These are phyloP conservation scores for Drosophila chauvacae DNA, from an alignment of 1,140 invertebrate genomes.

Conservation along the genomic window DNA sequence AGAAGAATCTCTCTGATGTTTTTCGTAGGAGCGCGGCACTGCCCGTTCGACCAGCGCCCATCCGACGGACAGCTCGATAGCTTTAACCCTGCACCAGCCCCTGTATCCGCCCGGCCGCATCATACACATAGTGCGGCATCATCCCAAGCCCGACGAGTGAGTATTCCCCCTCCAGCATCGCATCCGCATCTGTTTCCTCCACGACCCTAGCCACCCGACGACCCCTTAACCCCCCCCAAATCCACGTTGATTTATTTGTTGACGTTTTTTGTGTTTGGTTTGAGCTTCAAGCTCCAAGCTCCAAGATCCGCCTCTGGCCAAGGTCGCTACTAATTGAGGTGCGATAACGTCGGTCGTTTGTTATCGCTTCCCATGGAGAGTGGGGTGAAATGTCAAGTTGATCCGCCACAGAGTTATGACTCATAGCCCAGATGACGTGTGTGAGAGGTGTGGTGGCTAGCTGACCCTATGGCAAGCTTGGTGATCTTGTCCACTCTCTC, in stretches of 20 bases:
- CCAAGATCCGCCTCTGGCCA: slow-evolving; percentile 30
- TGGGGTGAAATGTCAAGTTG: slow-evolving; percentile 27
- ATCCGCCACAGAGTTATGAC: slow-evolving; percentile 36
- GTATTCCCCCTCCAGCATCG: slow-evolving; percentile 76
- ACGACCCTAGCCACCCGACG: slow-evolving; percentile 18
- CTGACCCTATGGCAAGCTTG: too few relatives aligned
- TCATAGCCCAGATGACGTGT: slow-evolving; percentile 43
- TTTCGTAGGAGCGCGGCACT: slow-evolving; percentile 78
- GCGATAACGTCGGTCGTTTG: slow-evolving; percentile 7
- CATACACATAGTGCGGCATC: slow-evolving; percentile 95
- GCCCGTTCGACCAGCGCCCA: slow-evolving; percentile 88
- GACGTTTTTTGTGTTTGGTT: slow-evolving; percentile 32
- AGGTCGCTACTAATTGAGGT: slow-evolving; percentile 38
- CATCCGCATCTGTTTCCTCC: slow-evolving; percentile 42
- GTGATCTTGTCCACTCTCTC: background rate
- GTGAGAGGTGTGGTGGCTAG: background rate
- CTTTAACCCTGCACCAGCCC: slow-evolving; percentile 91
- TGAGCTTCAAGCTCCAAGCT: background rate
- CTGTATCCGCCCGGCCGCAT: slow-evolving; percentile 95
- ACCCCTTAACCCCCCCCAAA: slow-evolving; percentile 1
- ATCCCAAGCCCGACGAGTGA: slow-evolving; percentile 93
- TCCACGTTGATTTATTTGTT: slow-evolving; percentile 35
- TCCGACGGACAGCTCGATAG: slow-evolving; percentile 90
- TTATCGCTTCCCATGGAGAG: slow-evolving; percentile 12
- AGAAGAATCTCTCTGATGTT: background rate